These are phyloP conservation scores for Ptilonorhynchus violaceus DNA, from an alignment of 2,113 vertebrate species.

Conservation along the genomic window DNA sequence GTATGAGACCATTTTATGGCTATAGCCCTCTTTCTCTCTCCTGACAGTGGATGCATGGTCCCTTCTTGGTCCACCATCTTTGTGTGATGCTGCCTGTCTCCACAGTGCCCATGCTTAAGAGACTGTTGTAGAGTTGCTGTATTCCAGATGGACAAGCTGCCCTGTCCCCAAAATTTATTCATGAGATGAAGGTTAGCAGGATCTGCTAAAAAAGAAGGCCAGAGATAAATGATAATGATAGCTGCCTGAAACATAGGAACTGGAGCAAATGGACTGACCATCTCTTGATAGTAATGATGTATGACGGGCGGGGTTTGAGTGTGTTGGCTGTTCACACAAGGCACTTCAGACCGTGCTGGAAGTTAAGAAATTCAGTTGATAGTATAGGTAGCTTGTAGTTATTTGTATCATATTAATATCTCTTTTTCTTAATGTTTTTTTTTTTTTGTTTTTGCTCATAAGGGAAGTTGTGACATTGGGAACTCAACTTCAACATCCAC, in stretches of 20 bases:
- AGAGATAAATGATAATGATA: background rate
- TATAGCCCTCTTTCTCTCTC: background rate
- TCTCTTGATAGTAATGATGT: background rate
- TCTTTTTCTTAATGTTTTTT: background rate
- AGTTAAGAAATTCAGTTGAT: background rate
- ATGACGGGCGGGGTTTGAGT: background rate
- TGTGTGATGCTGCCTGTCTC: background rate
- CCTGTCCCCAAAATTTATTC: background rate
- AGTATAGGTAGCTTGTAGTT: background rate
- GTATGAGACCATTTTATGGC: background rate
- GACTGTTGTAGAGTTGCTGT: background rate
- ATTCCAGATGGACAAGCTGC: background rate
- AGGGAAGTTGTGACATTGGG: background rate
- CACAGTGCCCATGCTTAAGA: background rate
- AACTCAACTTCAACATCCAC: background rate
- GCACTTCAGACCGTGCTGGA: background rate
- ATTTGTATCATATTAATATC: background rate
- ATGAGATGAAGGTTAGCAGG: background rate
- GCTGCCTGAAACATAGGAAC: background rate
- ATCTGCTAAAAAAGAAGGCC: background rate
- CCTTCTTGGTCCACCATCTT: no score
- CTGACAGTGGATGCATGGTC: background rate
- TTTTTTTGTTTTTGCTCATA: background rate
- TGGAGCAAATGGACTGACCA: background rate
- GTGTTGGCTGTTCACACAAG: background rate